Conservation (phyloP, 1,140 invertebrate genomes). For the Asobara japonica region DNA sequence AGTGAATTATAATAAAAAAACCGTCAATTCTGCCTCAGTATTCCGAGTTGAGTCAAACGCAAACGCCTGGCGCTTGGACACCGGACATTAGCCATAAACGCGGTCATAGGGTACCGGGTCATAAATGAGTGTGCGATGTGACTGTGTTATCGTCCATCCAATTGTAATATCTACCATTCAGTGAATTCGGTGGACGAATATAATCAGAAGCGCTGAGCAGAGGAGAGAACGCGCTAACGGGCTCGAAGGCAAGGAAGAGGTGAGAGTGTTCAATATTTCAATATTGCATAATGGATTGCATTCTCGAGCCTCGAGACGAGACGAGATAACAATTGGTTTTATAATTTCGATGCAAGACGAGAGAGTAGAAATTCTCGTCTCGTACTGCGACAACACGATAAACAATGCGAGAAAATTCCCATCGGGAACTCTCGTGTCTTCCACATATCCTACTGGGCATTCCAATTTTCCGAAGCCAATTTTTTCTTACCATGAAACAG, state of each 20-base stretch:
- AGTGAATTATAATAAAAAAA: not conserved
- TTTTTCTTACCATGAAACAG: too few relatives aligned
- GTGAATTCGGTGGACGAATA: not conserved
- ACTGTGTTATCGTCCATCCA: constrained; percentile 34
- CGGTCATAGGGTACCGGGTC: constrained; percentile 23
- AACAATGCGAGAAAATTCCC: too few relatives aligned
- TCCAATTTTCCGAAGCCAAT: too few relatives aligned
- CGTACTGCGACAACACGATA: too few relatives aligned
- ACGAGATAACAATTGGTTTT: too few relatives aligned
- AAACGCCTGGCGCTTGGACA: not conserved
- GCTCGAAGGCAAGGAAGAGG: not conserved
- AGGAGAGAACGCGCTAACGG: not conserved
- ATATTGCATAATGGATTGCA: too few relatives aligned
- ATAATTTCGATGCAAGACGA: too few relatives aligned
- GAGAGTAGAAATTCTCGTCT: too few relatives aligned
- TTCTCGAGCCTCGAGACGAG: too few relatives aligned
- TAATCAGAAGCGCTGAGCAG: not conserved
- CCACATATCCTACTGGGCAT: too few relatives aligned
- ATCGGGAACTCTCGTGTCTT: too few relatives aligned
- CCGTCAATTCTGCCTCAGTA: not conserved
- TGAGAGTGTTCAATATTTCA: constrained; percentile 58
- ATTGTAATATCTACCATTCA: constrained; percentile 45
- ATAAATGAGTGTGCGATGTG: constrained; percentile 44
- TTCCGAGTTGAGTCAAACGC: not conserved
- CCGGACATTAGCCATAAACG: not conserved